A percentile compares a stretch with the other conserved stretches of the same genome.
Evolutionary conservation across 2,797 vertebrate genomes (phyloP).

Genomic region (Chromobotia macracanthus): DNA sequence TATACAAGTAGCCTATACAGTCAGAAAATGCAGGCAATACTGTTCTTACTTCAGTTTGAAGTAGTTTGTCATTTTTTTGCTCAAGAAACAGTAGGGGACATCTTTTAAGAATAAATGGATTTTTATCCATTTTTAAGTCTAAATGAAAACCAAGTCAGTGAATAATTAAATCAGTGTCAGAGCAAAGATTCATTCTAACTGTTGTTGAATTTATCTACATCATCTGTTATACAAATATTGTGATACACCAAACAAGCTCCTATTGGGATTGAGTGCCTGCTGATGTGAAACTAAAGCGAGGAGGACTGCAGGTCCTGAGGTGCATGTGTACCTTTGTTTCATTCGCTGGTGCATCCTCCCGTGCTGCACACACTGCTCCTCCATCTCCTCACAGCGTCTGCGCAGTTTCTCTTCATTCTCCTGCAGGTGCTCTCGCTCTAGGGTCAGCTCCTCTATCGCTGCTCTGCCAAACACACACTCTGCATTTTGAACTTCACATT

Average conservation of each 20-base stretch:
- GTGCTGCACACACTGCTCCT: constrained; percentile 91
- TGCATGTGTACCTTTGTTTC: constrained; percentile 84
- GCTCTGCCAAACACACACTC: constrained; percentile 70
- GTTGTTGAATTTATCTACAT: not conserved
- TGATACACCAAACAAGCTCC: constrained; percentile 8
- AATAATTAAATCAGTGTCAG: not conserved
- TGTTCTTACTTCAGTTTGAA: not conserved
- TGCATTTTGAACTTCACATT: not conserved
- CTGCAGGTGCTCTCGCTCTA: constrained; percentile 84
- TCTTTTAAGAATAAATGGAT: not conserved
- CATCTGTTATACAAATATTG: constrained; percentile 14
- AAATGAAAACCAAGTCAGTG: not conserved
- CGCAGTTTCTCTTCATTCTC: constrained; percentile 82
- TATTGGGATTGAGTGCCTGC: not conserved
- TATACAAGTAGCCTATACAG: too few relatives aligned
- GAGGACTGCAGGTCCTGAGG: constrained; percentile 22
- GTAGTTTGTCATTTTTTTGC: not conserved
- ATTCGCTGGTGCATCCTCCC: constrained; percentile 89
- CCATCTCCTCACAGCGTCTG: constrained; percentile 84
- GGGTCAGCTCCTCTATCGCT: constrained; percentile 82
- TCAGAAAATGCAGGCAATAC: not conserved
- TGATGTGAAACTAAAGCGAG: constrained; percentile 26
- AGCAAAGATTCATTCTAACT: not conserved
- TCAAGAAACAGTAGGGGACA: not conserved
- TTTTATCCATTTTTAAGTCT: too few relatives aligned